Conservation (phyloP, 23 tunicate species). For the Diplosoma virens region DNA sequence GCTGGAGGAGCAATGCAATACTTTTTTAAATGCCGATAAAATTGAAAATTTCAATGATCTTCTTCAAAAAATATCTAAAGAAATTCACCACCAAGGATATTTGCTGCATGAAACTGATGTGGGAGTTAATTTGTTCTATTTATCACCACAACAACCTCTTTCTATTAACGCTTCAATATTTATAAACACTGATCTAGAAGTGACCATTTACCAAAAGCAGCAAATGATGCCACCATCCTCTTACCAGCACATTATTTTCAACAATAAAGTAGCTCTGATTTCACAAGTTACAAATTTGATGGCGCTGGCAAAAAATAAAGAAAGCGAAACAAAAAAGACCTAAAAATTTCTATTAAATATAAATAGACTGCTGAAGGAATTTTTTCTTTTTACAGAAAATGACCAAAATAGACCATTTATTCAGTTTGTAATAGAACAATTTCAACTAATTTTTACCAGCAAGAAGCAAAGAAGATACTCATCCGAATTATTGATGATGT, state of each 20-base stretch:
- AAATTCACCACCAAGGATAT: not conserved
- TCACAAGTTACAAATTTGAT: slow-evolving; percentile 5
- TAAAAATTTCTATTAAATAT: not conserved
- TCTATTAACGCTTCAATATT: not conserved
- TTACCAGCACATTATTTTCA: no score
- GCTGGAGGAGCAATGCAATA: not conserved
- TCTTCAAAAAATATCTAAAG: not conserved
- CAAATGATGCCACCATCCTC: not conserved
- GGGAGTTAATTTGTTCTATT: not conserved
- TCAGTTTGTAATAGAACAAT: not conserved
- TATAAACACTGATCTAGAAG: not conserved
- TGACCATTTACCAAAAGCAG: not conserved
- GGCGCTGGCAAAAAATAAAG: slow-evolving; percentile 5
- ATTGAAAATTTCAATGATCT: not conserved
- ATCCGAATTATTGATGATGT: not conserved
- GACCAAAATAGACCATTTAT: not conserved
- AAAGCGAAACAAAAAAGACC: not conserved
- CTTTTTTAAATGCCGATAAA: not conserved
- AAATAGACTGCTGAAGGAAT: not conserved
- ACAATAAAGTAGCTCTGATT: not conserved
- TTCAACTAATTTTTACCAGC: not conserved
- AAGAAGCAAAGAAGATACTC: slow-evolving; percentile 2
- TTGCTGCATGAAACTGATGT: not conserved
- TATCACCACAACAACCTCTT: not conserved
- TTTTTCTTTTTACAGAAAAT: not conserved